Percentiles rank a stretch among this genome's conserved stretches.
Conservation (phyloP, 1,140 invertebrate genomes). For the Glomeris maerens region DNA sequence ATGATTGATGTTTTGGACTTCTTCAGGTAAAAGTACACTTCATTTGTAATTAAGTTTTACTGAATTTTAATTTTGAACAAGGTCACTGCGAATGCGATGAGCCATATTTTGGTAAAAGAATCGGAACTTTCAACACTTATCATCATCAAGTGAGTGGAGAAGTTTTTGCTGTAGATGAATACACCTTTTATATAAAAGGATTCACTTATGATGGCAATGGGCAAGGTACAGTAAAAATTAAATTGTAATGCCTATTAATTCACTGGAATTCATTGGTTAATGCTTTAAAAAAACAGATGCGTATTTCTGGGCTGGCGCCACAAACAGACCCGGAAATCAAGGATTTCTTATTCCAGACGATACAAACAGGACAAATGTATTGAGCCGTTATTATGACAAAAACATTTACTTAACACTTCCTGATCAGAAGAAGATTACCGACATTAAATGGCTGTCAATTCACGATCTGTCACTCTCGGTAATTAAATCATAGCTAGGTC, state of each 20-base stretch:
- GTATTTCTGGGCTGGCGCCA: slow-evolving; percentile 83
- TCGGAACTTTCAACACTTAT: slow-evolving; percentile 79
- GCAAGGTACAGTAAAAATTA: slow-evolving; percentile 39
- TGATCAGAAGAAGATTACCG: slow-evolving; percentile 69
- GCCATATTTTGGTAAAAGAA: slow-evolving; percentile 55
- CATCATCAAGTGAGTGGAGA: slow-evolving; percentile 78
- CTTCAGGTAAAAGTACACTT: background rate
- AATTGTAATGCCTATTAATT: background rate
- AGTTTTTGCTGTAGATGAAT: slow-evolving; percentile 78
- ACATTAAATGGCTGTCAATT: slow-evolving; percentile 78
- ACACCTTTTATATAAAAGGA: slow-evolving; percentile 59
- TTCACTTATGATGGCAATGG: slow-evolving; percentile 88
- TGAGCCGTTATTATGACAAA: slow-evolving; percentile 66
- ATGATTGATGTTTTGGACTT: too few relatives aligned
- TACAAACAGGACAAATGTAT: slow-evolving; percentile 70
- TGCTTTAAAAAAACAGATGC: slow-evolving; percentile 36
- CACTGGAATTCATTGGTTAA: slow-evolving; percentile 5
- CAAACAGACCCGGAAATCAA: slow-evolving; percentile 68
- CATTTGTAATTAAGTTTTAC: background rate
- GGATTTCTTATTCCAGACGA: slow-evolving; percentile 83
- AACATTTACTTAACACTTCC: slow-evolving; percentile 69
- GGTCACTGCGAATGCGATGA: slow-evolving; percentile 12
- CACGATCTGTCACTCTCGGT: slow-evolving; percentile 49
- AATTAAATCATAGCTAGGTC: too few relatives aligned
- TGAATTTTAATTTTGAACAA: background rate